These are phyloP conservation scores for Ectemnius lituratus DNA, from an alignment of 2,888 invertebrate genomes.

Conservation along the genomic window DNA sequence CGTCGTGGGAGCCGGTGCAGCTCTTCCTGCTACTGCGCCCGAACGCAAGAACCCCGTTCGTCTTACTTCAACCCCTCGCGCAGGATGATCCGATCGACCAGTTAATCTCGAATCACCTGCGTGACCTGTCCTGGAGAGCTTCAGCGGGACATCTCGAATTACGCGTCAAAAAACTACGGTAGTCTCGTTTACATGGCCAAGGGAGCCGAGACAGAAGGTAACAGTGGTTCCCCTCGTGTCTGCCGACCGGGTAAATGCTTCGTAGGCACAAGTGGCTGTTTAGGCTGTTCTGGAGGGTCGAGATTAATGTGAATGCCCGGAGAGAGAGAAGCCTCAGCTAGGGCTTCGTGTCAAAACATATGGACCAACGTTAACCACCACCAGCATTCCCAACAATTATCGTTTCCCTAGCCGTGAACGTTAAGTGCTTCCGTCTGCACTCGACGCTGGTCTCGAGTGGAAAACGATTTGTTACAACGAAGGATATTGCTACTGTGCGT, in stretches of 20 bases:
- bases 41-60: slow-evolving; percentile 4
- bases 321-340: slow-evolving; percentile 40
- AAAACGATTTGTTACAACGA: slow-evolving; percentile 1
- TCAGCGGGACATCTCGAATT: slow-evolving; percentile 60
- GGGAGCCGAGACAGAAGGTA: not conserved
- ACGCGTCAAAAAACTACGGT: slow-evolving; percentile 53
- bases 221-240: not conserved
- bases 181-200: slow-evolving; percentile 43
- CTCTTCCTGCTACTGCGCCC: slow-evolving; percentile 19
- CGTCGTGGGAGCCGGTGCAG: slow-evolving; percentile 47
- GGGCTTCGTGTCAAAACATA: slow-evolving; percentile 59
- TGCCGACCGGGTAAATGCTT: slow-evolving; percentile 23
- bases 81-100: slow-evolving; percentile 36
- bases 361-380: slow-evolving; percentile 37
- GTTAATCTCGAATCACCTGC: slow-evolving; percentile 64
- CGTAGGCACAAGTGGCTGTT: slow-evolving; percentile 30
- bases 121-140: slow-evolving; percentile 54
- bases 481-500: too few relatives aligned
- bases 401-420: slow-evolving; percentile 21
- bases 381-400: slow-evolving; percentile 44
- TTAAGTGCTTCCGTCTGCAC: slow-evolving; percentile 46
- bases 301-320: slow-evolving; percentile 54
- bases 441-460: slow-evolving; percentile 7
- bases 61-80: slow-evolving; percentile 13
- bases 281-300: slow-evolving; percentile 37